Evolutionary conservation across 2,797 vertebrate species (phyloP), one percentile per base, ranked within the genome.

Genomic region (Acrossocheilus wenchowensis): DNA sequence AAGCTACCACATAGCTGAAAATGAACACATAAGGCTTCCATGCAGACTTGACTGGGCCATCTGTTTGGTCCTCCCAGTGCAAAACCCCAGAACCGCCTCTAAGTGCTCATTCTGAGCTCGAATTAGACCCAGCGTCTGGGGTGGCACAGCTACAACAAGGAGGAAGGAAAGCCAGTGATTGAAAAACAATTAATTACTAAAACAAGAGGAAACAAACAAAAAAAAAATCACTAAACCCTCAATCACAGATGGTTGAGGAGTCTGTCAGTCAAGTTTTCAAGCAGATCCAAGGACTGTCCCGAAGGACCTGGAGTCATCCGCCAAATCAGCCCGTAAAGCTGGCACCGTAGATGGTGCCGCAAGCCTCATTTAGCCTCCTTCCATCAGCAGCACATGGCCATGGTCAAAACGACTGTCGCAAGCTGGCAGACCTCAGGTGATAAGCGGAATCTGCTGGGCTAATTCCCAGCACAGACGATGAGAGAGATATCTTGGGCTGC

Each of bases 191-290:
- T 91, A 91, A 93, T 91, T 91, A 91, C 90, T 89, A 87, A 90
- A 92, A 91, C 86, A 87, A 89, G 69, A 88, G 30, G 12, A 26
- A 30, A 69, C 10, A 26, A 54, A 87, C 26, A 60, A 41, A 41
- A 39, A 1, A 1, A 77, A 84, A 78, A 78, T 21, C 62, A 68
- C 73, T 6, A 62, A 79, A 87, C n/a, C 74, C 87, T 87, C 81
- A 89, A 89, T 90, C 93, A 91, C 94, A 95, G 94, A 94, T 93
- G 92, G 93, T 90, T 89, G 92, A 45, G 90, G 78, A 86, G 88
- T 73, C 91, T 93, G 92, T 93, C 92, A 92, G 92, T 92, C 89
- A 92, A 92, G 88, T 91, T 89, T 88, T 78, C 43, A 60, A 86
- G 75, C n/a, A 36, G 60, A 75, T 86, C 79, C 89, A 84, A 86